Percentiles rank a stretch among this genome's conserved stretches.
These are phyloP conservation scores for Nerophis lumbriciformis DNA, from an alignment of 2,113 vertebrate species.

Conservation along the genomic window DNA sequence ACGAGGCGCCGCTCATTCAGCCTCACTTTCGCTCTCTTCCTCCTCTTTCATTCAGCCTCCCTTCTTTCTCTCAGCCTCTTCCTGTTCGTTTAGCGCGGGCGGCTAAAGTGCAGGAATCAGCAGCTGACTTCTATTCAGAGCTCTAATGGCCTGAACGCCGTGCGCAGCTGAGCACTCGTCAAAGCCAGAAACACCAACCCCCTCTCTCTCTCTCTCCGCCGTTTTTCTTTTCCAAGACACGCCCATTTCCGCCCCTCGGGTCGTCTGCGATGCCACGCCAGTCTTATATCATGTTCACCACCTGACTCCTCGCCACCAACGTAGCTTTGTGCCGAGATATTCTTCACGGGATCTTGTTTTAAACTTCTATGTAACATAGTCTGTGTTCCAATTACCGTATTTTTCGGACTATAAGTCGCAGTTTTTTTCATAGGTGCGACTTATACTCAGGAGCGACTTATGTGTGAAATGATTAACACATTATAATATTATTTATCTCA, in stretches of 20 bases:
- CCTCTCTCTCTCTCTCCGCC: slow-evolving; percentile 17
- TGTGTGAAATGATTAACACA: too few relatives aligned
- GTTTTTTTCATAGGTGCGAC: too few relatives aligned
- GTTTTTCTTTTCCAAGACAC: slow-evolving; percentile 18
- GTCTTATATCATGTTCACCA: neutral
- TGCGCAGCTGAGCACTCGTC: slow-evolving; percentile 55
- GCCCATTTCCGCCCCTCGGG: slow-evolving; percentile 46
- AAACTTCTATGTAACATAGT: too few relatives aligned
- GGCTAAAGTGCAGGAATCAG: slow-evolving; percentile 42
- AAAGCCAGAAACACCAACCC: slow-evolving; percentile 23
- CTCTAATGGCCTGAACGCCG: slow-evolving; percentile 25
- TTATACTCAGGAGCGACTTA: too few relatives aligned
- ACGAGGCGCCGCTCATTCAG: neutral
- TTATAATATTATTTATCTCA: too few relatives aligned
- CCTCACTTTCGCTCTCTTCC: slow-evolving; percentile 4
- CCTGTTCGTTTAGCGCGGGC: slow-evolving; percentile 34
- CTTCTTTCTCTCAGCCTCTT: slow-evolving; percentile 22
- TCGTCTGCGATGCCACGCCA: slow-evolving; percentile 19
- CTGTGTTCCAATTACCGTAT: too few relatives aligned
- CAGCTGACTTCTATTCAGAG: slow-evolving; percentile 55
- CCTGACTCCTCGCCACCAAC: neutral
- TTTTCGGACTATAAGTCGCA: too few relatives aligned
- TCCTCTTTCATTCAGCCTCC: neutral
- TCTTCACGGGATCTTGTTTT: neutral
- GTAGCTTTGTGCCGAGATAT: neutral